Evolutionary conservation across 2,797 vertebrate genomes (phyloP).

Genomic region (Labeo calbasu): DNA sequence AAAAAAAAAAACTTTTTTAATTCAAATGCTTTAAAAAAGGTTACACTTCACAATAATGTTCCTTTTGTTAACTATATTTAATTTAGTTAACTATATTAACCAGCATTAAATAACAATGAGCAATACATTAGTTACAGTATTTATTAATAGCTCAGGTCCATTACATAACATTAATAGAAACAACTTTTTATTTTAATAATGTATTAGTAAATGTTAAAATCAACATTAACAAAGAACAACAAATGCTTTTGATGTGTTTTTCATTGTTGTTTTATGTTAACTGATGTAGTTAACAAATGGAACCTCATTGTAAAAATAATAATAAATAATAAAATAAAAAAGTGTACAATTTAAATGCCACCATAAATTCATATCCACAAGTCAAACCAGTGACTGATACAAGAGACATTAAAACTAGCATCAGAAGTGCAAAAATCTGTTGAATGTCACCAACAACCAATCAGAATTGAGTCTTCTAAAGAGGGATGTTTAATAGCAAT

Average conservation of each 20-base stretch:
- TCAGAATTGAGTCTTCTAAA: constrained; percentile 2
- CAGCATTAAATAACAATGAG: neutral
- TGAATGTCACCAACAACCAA: neutral
- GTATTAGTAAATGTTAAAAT: too few species aligned
- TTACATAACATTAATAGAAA: too few species aligned
- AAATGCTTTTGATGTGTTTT: too few species aligned
- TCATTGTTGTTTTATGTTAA: too few species aligned
- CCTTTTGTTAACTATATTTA: neutral
- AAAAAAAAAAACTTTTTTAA: neutral
- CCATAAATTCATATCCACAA: neutral
- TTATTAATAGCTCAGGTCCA: neutral
- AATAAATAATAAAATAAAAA: too few species aligned
- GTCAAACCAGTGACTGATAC: neutral
- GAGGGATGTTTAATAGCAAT: neutral
- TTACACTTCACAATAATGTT: neutral
- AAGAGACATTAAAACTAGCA: neutral
- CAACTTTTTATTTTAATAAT: too few species aligned
- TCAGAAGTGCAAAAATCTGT: neutral
- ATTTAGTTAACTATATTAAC: neutral
- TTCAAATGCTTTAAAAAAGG: neutral
- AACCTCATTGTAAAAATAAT: too few species aligned
- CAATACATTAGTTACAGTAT: neutral
- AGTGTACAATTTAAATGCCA: neutral
- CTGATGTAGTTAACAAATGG: too few species aligned
- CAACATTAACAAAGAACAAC: too few species aligned